These are phyloP conservation scores for Diarsia dahlii DNA, from an alignment of 2,888 invertebrate genomes.

Conservation along the genomic window DNA sequence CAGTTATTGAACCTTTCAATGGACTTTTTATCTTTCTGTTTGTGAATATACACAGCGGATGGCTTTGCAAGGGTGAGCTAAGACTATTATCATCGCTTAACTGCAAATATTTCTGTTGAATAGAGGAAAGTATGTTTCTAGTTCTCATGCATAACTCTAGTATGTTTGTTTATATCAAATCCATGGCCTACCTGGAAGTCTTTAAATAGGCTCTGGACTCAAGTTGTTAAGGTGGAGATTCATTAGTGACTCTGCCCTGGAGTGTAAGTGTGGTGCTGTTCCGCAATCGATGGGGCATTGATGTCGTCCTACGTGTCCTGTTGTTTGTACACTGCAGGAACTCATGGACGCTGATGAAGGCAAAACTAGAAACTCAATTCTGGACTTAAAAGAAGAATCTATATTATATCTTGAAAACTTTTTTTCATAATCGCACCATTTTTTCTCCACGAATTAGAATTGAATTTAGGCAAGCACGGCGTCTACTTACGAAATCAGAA, in stretches of 20 bases:
- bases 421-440: not conserved
- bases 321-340: no score
- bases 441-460: constrained; percentile 13
- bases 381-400: no score
- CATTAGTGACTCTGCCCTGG: no score
- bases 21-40: constrained; percentile 43
- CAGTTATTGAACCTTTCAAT: constrained; percentile 52
- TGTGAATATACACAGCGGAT: constrained; percentile 29
- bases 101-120: not conserved
- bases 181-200: not conserved
- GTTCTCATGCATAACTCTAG: not conserved
- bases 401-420: not conserved
- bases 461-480: constrained; percentile 32
- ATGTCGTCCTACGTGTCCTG: no score
- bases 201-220: no score
- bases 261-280: no score
- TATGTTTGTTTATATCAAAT: not conserved
- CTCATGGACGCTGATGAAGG: no score
- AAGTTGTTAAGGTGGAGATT: no score
- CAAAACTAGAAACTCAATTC: no score
- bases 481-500: constrained; percentile 44
- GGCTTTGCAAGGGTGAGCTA: not conserved
- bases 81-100: not conserved
- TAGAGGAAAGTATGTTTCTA: not conserved
- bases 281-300: no score